Base-by-base conservation (phyloP, 1,140 invertebrate species). In the Lycorma delicatula region DNA sequence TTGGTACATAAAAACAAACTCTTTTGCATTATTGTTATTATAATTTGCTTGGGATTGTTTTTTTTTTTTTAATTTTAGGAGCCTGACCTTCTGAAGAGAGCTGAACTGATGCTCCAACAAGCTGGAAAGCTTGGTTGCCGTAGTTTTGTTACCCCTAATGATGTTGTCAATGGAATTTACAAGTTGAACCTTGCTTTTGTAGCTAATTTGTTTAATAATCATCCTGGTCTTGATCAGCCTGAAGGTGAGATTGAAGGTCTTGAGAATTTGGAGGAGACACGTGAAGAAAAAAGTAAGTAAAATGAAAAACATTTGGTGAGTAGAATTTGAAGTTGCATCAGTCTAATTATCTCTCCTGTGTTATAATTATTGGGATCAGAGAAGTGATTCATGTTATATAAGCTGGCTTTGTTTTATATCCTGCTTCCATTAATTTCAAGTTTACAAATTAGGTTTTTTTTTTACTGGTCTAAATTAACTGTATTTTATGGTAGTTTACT, bases 121-220 rank as follows among this genome's bases (percentile, higher is more conserved):
- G 95, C 97, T 0, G 89, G 87, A 2, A 98, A 98, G 76, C 79
- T 99, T 4, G 88, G 90, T 11, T 99, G 96, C 67, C 81, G 95
- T 38, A 89, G 87, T 60, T 99, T 99, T 76, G 86, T 99, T 0
- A 93, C 93, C 0, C 81, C 96, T 0, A 85, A 86, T 61, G 96
- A 99, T 74, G 94, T 99, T 9, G 91, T 96, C 0, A 89, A 89
- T 63, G 97, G 96, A 2, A 91, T 97, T 48, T 93, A 97, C 74
- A 99, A 99, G 74, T 80, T 99, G 28, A 99, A 99, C 78, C 77
- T 99, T 74, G 97, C 96, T 1, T 99, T 98, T 72, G 96, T 99
- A 5, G 97, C 97, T 28, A 99, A 99, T 75, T 79, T 99, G 65
- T 99, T 99, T 76, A 99, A 99, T 74, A 97, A 95, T 70, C 93